These are phyloP conservation scores for Mohoua ochrocephala DNA, from an alignment of 2,113 vertebrate species.

Conservation along the genomic window DNA sequence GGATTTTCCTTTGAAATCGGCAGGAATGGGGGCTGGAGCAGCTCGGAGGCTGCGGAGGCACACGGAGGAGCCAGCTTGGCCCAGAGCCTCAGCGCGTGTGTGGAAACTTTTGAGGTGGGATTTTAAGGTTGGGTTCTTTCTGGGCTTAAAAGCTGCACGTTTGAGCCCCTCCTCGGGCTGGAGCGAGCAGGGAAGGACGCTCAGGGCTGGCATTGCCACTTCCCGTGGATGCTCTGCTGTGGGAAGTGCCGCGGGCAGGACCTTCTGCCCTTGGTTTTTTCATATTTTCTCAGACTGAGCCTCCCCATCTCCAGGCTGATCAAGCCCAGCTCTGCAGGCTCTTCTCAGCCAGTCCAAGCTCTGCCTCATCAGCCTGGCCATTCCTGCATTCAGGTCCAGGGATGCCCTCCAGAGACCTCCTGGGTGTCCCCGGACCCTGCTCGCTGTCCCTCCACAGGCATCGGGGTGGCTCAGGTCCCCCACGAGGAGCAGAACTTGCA, in stretches of 20 bases:
- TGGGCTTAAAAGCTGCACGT: not conserved
- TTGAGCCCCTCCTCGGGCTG: not conserved
- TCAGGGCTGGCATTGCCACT: fast-evolving
- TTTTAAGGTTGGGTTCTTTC: not conserved
- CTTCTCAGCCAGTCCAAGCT: not conserved
- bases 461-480: fast-evolving
- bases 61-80: not conserved
- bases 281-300: not conserved
- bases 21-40: not conserved
- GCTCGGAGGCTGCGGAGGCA: fast-evolving
- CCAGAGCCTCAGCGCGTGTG: fast-evolving
- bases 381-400: not conserved
- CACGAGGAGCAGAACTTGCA: not conserved
- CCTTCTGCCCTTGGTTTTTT: not conserved
- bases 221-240: fast-evolving
- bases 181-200: not conserved
- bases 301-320: not conserved
- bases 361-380: not conserved
- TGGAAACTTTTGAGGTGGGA: not conserved
- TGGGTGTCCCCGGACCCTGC: not conserved
- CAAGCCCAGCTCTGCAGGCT: not conserved
- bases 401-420: not conserved
- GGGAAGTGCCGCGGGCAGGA: not conserved
- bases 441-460: not conserved
- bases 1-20: not conserved